phyloP scores from a whole-genome alignment of 2,888 invertebrate genomes.

The Stictocephala bisonia region DNA sequence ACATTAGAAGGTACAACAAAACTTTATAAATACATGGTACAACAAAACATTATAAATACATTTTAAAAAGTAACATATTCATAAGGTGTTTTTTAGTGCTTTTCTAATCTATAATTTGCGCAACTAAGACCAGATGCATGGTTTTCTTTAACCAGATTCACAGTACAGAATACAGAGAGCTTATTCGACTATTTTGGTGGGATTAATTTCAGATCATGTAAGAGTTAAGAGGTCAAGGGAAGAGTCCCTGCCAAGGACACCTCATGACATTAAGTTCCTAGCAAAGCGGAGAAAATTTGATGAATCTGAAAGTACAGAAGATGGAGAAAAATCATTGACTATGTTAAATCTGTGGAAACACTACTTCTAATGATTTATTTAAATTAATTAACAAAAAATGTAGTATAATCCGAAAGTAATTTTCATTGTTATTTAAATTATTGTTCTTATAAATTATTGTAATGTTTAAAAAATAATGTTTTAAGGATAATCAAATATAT shows the following conservation, averaged over 20 bases:
- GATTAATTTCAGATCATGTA: neutral
- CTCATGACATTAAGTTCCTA: constrained; percentile 32
- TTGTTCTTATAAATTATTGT: no score
- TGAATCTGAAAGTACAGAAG: neutral
- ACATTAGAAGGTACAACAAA: no score
- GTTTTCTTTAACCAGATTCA: no score
- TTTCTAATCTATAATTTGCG: no score
- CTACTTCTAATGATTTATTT: constrained; percentile 7
- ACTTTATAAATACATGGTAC: no score
- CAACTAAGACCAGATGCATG: no score
- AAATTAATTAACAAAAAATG: neutral
- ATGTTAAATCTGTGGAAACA: constrained; percentile 17
- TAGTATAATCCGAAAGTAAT: neutral
- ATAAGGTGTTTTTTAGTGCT: no score
- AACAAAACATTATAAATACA: no score
- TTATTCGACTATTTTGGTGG: neutral
- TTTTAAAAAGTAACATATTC: no score
- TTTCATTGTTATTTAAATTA: neutral
- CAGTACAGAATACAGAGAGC: no score
- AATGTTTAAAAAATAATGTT: no score
- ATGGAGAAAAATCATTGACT: neutral
- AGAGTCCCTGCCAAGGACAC: neutral
- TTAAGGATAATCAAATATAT: no score
- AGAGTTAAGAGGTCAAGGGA: neutral
- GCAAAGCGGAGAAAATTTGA: constrained; percentile 14